These are phyloP conservation scores for Drosophila repletoides DNA, from an alignment of 1,140 invertebrate species.

Conservation along the genomic window DNA sequence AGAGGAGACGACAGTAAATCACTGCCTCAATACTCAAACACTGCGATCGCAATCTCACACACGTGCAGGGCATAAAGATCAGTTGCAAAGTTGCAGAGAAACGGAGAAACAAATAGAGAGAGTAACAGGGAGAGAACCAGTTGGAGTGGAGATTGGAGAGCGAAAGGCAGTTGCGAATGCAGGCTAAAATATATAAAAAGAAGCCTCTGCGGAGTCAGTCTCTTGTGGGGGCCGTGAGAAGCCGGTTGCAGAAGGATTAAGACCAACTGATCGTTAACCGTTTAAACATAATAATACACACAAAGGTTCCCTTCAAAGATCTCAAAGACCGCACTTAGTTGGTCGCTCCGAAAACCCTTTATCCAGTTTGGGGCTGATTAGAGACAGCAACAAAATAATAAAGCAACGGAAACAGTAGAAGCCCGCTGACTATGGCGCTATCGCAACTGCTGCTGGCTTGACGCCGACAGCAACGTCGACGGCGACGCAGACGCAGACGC, in stretches of 20 bases:
- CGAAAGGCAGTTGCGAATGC: slow-evolving; percentile 25
- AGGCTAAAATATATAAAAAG: not conserved
- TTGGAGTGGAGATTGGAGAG: slow-evolving; percentile 42
- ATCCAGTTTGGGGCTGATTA: slow-evolving; percentile 36
- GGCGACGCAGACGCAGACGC: not conserved
- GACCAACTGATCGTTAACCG: too few relatives aligned
- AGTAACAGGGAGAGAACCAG: slow-evolving; percentile 45
- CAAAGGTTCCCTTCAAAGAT: too few relatives aligned
- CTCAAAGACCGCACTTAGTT: too few relatives aligned
- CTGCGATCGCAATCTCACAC: slow-evolving; percentile 8
- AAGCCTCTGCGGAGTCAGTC: slow-evolving; percentile 37
- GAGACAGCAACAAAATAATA: not conserved
- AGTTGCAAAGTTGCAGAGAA: slow-evolving; percentile 26
- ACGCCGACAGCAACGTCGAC: slow-evolving; percentile 10
- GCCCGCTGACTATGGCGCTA: slow-evolving; percentile 33
- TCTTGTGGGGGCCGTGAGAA: slow-evolving; percentile 29
- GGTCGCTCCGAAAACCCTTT: slow-evolving; percentile 15
- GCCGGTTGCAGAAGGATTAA: slow-evolving; percentile 50
- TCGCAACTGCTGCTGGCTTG: slow-evolving; percentile 6
- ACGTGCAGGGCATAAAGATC: slow-evolving; percentile 63
- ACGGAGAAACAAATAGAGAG: not conserved
- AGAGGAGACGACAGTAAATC: slow-evolving; percentile 58
- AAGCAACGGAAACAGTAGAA: slow-evolving; percentile 34
- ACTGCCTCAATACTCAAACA: slow-evolving; percentile 9
- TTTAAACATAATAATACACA: too few relatives aligned